A percentile compares a stretch with the other conserved stretches of the same genome.
phyloP scores from a whole-genome alignment of 1,140 invertebrate genomes.

The Colletes gigas region DNA sequence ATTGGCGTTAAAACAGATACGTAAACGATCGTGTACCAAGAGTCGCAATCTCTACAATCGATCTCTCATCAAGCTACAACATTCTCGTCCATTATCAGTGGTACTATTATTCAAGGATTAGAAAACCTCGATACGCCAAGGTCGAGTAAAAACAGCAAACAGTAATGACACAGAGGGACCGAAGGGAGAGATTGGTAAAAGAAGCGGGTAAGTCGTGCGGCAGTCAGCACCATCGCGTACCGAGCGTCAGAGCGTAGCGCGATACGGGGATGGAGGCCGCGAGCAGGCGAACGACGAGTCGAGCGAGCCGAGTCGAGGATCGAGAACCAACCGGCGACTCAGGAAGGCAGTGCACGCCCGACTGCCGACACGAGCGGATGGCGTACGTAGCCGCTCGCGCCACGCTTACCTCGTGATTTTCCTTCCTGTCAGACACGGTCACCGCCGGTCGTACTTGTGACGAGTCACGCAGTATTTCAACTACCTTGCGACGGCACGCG shows the following conservation, averaged over 20 bases:
- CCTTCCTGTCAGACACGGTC: constrained; percentile 59
- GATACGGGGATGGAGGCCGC: constrained; percentile 55
- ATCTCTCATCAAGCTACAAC: background rate
- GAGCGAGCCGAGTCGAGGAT: constrained; percentile 58
- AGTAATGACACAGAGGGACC: background rate
- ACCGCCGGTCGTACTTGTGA: constrained; percentile 51
- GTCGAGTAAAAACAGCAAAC: background rate
- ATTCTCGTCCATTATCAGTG: background rate
- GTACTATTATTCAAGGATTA: background rate
- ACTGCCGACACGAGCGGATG: constrained; percentile 79
- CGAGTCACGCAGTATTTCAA: constrained; percentile 50
- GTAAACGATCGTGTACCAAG: background rate
- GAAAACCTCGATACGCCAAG: background rate
- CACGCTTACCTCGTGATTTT: constrained; percentile 66
- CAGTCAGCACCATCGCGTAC: background rate
- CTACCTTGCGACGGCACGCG: constrained; percentile 23
- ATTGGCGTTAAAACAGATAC: background rate
- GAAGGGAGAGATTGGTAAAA: background rate
- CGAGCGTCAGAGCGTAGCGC: constrained; percentile 11
- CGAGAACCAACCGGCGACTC: constrained; percentile 59
- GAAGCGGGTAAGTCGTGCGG: constrained; percentile 10
- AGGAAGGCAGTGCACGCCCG: constrained; percentile 79
- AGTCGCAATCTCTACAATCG: background rate
- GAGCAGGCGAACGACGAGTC: constrained; percentile 22
- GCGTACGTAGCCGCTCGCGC: constrained; percentile 70